Conservation (phyloP, 2,888 invertebrate genomes). For the Petrolisthes manimaculis region DNA sequence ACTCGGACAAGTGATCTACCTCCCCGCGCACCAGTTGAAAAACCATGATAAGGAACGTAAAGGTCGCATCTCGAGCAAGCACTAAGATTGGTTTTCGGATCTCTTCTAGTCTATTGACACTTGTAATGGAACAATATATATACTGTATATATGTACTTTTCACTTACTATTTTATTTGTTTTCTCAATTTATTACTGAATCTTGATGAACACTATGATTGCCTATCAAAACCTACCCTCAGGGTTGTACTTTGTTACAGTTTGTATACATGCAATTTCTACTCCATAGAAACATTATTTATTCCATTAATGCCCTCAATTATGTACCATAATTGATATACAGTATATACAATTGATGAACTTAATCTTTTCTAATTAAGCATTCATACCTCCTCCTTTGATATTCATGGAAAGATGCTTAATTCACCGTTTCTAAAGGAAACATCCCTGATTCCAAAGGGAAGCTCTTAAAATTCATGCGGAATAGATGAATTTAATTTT, state of each 20-base stretch:
- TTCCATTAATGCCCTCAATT: no score
- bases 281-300: no score
- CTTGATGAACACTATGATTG: neutral
- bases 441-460: no score
- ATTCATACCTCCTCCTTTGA: no score
- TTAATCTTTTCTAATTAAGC: no score
- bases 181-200: neutral
- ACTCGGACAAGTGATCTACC: conserved; percentile 74
- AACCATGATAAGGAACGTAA: conserved; percentile 77
- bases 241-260: no score
- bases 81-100: conserved; percentile 12
- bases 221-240: no score
- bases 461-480: no score
- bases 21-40: conserved; percentile 81
- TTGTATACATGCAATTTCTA: no score
- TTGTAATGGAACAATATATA: neutral
- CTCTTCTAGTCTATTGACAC: neutral
- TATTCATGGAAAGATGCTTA: no score
- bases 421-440: no score
- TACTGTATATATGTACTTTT: neutral
- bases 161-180: neutral
- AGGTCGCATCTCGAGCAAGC: conserved; percentile 70
- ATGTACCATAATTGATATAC: neutral
- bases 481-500: no score
- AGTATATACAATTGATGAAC: neutral